phyloP scores from a whole-genome alignment of 2,797 vertebrate species.

The Pempheris klunzingeri region DNA sequence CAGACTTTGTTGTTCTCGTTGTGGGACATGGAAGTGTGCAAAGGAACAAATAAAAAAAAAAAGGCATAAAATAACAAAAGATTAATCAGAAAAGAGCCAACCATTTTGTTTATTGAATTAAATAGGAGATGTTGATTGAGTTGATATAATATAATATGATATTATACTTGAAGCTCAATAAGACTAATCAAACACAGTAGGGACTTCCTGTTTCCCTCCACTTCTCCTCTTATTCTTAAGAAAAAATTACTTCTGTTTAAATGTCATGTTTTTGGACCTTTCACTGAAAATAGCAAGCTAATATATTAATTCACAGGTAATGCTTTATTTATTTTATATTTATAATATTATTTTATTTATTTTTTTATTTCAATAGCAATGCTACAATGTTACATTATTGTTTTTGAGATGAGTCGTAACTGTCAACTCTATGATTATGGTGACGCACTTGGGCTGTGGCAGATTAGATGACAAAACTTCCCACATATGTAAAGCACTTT shows the following conservation, averaged over 20 bases:
- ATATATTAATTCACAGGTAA: background rate
- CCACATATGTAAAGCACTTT: constrained; percentile 32
- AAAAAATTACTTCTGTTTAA: background rate
- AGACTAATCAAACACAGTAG: background rate
- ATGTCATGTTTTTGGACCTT: background rate
- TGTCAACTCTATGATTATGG: background rate
- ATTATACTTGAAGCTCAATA: background rate
- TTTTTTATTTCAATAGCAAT: no score
- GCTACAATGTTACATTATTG: no score
- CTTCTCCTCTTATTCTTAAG: background rate
- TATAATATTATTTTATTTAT: no score
- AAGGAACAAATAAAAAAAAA: no score
- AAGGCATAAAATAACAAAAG: background rate
- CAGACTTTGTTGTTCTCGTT: constrained; percentile 57
- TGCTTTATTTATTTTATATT: background rate
- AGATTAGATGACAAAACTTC: constrained; percentile 33
- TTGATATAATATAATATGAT: no score
- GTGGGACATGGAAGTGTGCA: constrained; percentile 34
- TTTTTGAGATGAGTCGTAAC: constrained; percentile 7
- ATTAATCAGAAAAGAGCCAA: background rate
- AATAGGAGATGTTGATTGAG: background rate
- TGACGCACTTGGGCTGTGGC: background rate
- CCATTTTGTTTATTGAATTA: background rate
- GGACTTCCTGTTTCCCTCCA: background rate
- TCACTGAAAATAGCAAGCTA: background rate